Evolutionary conservation across 2,888 invertebrate genomes (phyloP).

Genomic region (Cheiracanthium punctorium): DNA sequence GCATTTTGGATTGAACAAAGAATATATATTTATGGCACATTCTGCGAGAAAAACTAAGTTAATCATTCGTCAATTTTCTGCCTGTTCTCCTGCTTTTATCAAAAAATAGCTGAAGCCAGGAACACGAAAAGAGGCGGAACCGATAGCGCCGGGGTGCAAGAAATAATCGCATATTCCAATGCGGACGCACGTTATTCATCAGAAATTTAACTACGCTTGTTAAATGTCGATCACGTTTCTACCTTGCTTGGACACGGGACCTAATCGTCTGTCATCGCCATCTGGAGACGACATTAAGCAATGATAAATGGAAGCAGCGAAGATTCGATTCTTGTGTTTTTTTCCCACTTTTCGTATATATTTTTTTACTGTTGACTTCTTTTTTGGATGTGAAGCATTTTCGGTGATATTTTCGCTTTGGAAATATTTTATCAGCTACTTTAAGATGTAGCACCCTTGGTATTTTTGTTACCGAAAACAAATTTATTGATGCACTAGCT

Average conservation of each 20-base stretch:
- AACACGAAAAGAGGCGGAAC: not conserved
- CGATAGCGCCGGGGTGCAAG: not conserved
- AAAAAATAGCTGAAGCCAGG: not conserved
- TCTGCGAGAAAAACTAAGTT: not conserved
- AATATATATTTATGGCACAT: no score
- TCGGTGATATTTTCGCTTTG: no score
- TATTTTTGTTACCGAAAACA: no score
- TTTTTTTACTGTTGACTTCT: constrained; percentile 19
- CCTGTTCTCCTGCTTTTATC: not conserved
- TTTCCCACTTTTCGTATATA: constrained; percentile 2
- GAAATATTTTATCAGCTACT: no score
- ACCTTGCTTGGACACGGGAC: constrained; percentile 2
- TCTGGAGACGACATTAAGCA: constrained; percentile 56
- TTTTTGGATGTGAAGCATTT: not conserved
- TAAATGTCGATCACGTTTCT: constrained; percentile 43
- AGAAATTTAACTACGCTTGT: constrained; percentile 55
- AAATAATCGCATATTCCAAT: constrained; percentile 28
- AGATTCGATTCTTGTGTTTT: constrained; percentile 29
- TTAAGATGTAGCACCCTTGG: no score
- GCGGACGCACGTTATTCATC: constrained; percentile 28
- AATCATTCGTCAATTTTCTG: not conserved
- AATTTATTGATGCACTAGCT: no score
- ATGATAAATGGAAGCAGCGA: constrained; percentile 42
- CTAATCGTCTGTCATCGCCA: constrained; percentile 52
- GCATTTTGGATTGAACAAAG: no score